Base-by-base conservation (phyloP, 2,888 invertebrate species). In the Lasioglossum marginatum region DNA sequence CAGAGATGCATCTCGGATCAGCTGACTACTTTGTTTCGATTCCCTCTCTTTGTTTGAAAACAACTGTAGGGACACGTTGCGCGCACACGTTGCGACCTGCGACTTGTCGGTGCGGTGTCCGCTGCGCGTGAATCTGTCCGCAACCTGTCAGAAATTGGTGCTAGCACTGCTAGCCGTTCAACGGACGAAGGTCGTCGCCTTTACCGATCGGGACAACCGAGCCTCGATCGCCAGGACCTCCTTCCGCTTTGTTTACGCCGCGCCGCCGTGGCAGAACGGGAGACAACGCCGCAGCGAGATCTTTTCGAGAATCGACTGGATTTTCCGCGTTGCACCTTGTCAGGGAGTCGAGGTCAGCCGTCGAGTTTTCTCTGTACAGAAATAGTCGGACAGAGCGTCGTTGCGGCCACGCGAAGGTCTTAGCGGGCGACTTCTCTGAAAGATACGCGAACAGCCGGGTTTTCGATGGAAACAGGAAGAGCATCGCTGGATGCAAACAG, bases 1-100 rank as follows among this genome's bases (percentile, higher is more conserved):
- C 89, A 83, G 79, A 91, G 90, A 90, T 93, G 92, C 90, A 92
- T 90, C 93, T 91, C 88, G 81, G 90, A 94, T 94, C 94, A 94
- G 94, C 94, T 94, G 94, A 94, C 94, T 92, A 93, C 93, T 93
- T 91, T 92, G 91, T 93, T 90, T 87, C 84, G 80, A 87, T 91
- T 87, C 90, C 82, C 89, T 85, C 89, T 90, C 93, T 94, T 94
- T 94, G 94, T 95, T 94, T 94, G 93, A 94, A 94, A 94, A 94
- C 94, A 94, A 89, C 87, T 77, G 88, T 72, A 85, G 80, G 16
- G 34, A 78, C 37, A 52, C 70, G 80, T 40, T 63, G 40, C 34
- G 48, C 43, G 72, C 48, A 34, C 37, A 40, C 48, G 34, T 63
- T 63, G 63, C 63, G 19, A 63, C 14, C 23, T 23, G 23, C 2